Evolutionary conservation across 2,797 vertebrate genomes (phyloP), one percentile per base, ranked within the genome.

Genomic region (Pampus argenteus): DNA sequence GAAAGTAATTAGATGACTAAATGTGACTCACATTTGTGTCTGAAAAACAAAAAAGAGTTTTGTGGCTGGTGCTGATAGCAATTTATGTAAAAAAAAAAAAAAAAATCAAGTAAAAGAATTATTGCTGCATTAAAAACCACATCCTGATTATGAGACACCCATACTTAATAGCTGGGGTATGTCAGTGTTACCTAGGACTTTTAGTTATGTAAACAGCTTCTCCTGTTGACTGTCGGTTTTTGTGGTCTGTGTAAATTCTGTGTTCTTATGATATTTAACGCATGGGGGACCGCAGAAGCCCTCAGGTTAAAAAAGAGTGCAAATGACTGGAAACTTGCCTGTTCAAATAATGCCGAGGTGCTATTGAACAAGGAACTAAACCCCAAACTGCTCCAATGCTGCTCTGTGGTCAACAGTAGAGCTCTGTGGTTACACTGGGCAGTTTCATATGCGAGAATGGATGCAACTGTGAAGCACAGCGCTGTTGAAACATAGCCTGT

Each of bases 191-290:
- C 69, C 74, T 52, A 28, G 47, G 66, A 81, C 38, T 51, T 83
- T 74, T 47, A 84, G 57, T 79, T 60, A 70, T 61, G 58, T 58
- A 81, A 80, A 80, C 75, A 81, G 40, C 38, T 31, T 78, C 31
- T 66, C n/a, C 64, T 63, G 72, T 74, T 84, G 71, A 66, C 66
- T 71, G 68, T 54, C 3, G 14, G 38, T 71, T 74, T 87, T 76
- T 83, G 72, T 71, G 66, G 68, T 71, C 26, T 81, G 70, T 73
- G 57, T 73, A 74, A 81, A 80, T 77, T 54, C 48, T 78, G 59
- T 73, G 68, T 75, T 78, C 72, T 75, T 75, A 65, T 82, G 70
- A 84, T 84, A 76, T 84, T 84, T 70, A 71, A 79, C 5, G 40
- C 69, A 67, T 60, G 61, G 28, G 58, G n/a, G 42, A 71, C 49